phyloP scores from a whole-genome alignment of 2,888 invertebrate species.

The Agelastica alni region DNA sequence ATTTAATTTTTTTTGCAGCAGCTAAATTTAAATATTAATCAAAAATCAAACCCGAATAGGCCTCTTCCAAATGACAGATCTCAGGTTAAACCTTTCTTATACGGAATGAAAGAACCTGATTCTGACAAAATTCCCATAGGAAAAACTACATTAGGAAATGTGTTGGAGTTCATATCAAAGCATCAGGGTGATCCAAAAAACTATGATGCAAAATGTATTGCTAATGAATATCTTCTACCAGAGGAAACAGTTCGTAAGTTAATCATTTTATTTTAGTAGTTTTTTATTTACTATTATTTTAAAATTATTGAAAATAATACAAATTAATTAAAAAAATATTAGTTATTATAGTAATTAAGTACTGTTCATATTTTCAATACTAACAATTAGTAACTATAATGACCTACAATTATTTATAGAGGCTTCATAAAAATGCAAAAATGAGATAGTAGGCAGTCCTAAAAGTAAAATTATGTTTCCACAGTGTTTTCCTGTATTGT shows the following conservation, averaged over 20 bases:
- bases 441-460: too few species aligned
- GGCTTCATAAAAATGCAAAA: too few species aligned
- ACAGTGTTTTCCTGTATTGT: too few species aligned
- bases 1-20: conserved; percentile 1
- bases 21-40: conserved; percentile 39
- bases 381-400: too few species aligned
- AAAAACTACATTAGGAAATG: conserved; percentile 66
- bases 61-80: conserved; percentile 65
- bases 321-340: too few species aligned
- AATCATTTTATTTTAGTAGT: neutral
- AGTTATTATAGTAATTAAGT: too few species aligned
- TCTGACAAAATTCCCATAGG: conserved; percentile 62
- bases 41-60: conserved; percentile 55
- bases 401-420: too few species aligned
- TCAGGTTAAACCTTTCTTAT: conserved; percentile 62
- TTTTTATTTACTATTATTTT: neutral
- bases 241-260: conserved; percentile 63
- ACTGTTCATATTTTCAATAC: too few species aligned
- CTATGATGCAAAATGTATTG: conserved; percentile 65
- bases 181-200: conserved; percentile 66
- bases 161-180: conserved; percentile 67
- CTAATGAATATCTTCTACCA: conserved; percentile 71
- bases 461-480: too few species aligned
- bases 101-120: conserved; percentile 70
- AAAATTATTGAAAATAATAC: too few species aligned